Conservation (phyloP, 2,797 vertebrate species). For the Potorous gilbertii region DNA sequence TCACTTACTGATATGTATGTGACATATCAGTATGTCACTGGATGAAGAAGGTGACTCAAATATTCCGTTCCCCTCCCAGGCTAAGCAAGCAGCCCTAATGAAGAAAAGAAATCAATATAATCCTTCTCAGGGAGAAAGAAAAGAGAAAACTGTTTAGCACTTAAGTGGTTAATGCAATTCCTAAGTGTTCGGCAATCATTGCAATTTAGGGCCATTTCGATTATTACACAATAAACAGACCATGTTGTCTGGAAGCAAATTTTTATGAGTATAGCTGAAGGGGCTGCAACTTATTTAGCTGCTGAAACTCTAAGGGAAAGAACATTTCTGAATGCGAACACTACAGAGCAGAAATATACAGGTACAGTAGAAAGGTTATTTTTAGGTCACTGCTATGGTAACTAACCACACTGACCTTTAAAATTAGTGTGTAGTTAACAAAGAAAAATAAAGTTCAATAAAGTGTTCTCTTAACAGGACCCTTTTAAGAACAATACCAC, state of each 20-base stretch:
- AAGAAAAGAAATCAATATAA: constrained; percentile 68
- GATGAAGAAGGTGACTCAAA: constrained; percentile 56
- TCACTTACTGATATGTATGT: constrained; percentile 63
- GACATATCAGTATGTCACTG: constrained; percentile 66
- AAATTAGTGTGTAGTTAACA: constrained; percentile 81
- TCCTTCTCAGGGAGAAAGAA: constrained; percentile 71
- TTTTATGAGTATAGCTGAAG: constrained; percentile 91
- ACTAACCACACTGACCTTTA: constrained; percentile 84
- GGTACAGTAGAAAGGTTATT: constrained; percentile 86
- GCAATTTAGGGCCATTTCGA: constrained; percentile 91
- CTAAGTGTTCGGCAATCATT: constrained; percentile 88
- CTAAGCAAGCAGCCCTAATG: constrained; percentile 70
- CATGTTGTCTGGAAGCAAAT: constrained; percentile 90
- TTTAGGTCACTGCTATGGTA: constrained; percentile 85
- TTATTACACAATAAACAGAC: constrained; percentile 92
- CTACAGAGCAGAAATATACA: constrained; percentile 83
- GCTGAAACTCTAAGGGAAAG: constrained; percentile 84
- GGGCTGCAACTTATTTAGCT: constrained; percentile 89
- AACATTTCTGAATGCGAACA: constrained; percentile 84
- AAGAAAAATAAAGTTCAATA: constrained; percentile 81
- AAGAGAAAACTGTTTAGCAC: constrained; percentile 82
- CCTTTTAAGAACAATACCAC: constrained; percentile 73
- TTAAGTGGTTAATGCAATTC: constrained; percentile 89
- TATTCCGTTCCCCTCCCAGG: constrained; percentile 72
- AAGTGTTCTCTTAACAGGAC: constrained; percentile 77